phyloP scores from a whole-genome alignment of 2,888 invertebrate genomes.

The Papilio gigon region DNA sequence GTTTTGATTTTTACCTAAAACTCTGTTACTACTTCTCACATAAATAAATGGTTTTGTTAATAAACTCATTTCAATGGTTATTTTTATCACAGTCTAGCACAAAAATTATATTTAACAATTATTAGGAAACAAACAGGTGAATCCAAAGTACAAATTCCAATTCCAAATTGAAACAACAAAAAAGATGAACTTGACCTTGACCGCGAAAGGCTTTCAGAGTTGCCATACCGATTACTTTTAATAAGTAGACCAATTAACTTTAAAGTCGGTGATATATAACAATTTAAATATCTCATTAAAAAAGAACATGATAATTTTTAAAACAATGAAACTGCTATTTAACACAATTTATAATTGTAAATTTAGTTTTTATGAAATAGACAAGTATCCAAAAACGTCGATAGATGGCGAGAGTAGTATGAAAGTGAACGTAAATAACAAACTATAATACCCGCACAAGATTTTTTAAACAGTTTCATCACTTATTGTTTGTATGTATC shows the following conservation, averaged over 20 bases:
- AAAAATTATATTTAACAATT: background rate
- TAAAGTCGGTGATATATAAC: too few relatives aligned
- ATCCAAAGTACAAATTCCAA: slow-evolving; percentile 41
- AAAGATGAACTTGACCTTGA: slow-evolving; percentile 44
- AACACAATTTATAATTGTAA: background rate
- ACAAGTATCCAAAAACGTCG: background rate
- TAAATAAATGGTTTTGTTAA: slow-evolving; percentile 52
- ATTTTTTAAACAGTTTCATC: background rate
- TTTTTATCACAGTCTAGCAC: background rate
- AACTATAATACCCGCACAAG: background rate
- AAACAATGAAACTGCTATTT: background rate
- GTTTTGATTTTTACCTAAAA: slow-evolving; percentile 49
- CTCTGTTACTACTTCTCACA: slow-evolving; percentile 48
- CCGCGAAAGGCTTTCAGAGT: slow-evolving; percentile 9
- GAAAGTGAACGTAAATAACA: background rate
- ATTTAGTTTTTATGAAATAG: background rate
- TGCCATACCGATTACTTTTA: slow-evolving; percentile 23
- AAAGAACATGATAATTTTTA: background rate
- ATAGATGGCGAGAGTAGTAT: slow-evolving; percentile 7
- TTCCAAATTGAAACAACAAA: slow-evolving; percentile 46
- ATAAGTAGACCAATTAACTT: too few relatives aligned
- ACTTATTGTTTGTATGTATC: too few relatives aligned
- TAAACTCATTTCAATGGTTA: slow-evolving; percentile 48
- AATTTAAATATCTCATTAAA: too few relatives aligned
- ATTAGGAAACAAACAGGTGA: slow-evolving; percentile 16